Evolutionary conservation across 2,113 vertebrate genomes (phyloP), one percentile per base, ranked within the genome.

Genomic region (Donacobius atricapilla): DNA sequence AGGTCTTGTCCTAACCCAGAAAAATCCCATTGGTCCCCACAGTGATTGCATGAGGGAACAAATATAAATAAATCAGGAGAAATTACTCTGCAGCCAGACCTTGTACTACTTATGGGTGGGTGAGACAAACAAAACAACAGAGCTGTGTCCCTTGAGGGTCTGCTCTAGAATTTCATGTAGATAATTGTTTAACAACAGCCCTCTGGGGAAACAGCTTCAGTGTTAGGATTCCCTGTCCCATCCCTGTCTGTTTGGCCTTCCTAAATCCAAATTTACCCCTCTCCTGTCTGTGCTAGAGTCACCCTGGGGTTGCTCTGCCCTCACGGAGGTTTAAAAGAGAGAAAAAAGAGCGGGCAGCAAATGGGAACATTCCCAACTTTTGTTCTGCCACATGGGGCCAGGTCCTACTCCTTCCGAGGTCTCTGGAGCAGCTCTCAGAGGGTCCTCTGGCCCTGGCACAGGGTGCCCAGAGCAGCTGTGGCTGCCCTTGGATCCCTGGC

Each of bases 311-410:
- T 30, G 15, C 11, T 45, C 24, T 51, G 20, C 44, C 18, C 50
- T 56, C 2, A 0, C 4, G 1, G 13, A 50, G 23, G 21, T 39
- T 18, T 25, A 54, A 35, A 10, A n/a, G 13, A 23, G 20, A 35
- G 5, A 72, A 24, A 20, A 0, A 39, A 6, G 13, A 37, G 17
- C 27, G 6, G 12, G 25, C 1, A 4, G 22, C 31, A 42, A 42
- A 23, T 0, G 6, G 16, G 8, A 15, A 45, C 0, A 0, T 3
- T 35, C 45, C 35, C 35, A 8, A 8, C 22, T 8, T 18, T 27
- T 25, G 45, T 5, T 13, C 10, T 4, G 23, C 31, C 58, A 2
- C 35, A 4, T 0, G 5, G 53, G 44, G 23, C 48, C 45, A 13
- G 1, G 3, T 10, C 33, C 27, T 5, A 6, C 35, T 25, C 18